Percentiles rank a stretch among this genome's conserved stretches.
Conservation (phyloP, 1,140 invertebrate species). For the Cotesia vestalis region DNA sequence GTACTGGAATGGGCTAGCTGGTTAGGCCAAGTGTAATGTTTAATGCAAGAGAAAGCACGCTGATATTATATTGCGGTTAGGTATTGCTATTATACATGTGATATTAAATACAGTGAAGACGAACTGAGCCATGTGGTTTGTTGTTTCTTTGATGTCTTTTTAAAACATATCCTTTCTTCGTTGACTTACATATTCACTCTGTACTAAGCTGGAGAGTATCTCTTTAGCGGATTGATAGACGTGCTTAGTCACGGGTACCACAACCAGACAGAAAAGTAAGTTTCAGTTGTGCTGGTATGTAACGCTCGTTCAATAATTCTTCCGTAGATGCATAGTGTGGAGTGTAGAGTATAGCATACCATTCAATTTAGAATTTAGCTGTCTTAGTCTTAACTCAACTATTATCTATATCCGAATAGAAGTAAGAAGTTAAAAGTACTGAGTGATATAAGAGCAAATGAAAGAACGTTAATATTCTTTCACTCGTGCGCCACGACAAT, state of each 20-base stretch:
- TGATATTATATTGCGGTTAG: neutral
- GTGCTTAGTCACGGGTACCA: slow-evolving; percentile 30
- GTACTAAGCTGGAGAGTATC: neutral
- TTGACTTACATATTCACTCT: neutral
- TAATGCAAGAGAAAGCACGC: no score
- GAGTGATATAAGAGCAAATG: no score
- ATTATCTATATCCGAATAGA: no score
- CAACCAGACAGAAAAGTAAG: neutral
- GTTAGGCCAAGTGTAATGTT: no score
- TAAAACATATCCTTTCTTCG: neutral
- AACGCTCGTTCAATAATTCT: no score
- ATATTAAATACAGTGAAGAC: neutral
- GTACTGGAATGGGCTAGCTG: no score
- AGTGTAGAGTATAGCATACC: no score
- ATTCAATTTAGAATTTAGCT: slow-evolving; percentile 38
- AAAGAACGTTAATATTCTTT: slow-evolving; percentile 8
- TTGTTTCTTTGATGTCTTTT: no score
- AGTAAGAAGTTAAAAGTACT: no score
- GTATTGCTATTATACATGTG: neutral
- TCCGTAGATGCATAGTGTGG: slow-evolving; percentile 21
- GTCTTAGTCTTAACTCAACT: no score
- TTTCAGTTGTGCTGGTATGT: neutral
- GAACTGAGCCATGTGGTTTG: neutral
- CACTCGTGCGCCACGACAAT: slow-evolving; percentile 21
- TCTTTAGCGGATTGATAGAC: slow-evolving; percentile 26